Base-by-base conservation (phyloP, 1,140 invertebrate species). In the Andrena cerasifolii region DNA sequence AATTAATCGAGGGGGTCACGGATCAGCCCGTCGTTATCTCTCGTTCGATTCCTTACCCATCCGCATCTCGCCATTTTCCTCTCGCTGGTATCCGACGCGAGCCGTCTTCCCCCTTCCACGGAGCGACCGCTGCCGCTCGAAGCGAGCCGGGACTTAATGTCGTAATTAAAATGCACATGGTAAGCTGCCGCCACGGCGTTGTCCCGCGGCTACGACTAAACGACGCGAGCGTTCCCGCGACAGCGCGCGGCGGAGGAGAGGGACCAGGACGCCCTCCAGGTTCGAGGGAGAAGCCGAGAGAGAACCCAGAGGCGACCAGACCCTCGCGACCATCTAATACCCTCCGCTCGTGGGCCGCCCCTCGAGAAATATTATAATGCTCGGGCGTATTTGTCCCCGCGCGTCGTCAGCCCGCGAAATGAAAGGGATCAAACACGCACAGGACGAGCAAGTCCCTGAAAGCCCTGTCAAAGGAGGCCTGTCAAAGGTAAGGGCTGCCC, bases 81-180 rank as follows among this genome's bases (percentile, higher is more conserved):
- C 31, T 49, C 45, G 28, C 26, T 28, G 4, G 58, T 54, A 24
- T 33, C 67, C 36, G 28, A 31, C 51, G 40, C 21, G 1, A 71
- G 12, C n/a, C 66, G 49, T 56, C 63, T 47, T 56, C 71, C 40
- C 62, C 28, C 31, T 61, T 45, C 53, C 45, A 28, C 24, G 24
- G 45, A 51, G 49, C 58, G 58, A 68, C 58, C 75, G 65, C 47
- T 63, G 71, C 78, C 63, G 47, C 67, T 62, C 84, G 76, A 70
- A 85, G 81, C 82, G 68, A 84, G 70, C 67, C 78, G 78, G 84
- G 85, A 86, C 83, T 89, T 90, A 89, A 90, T 90, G 83, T 87
- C 83, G 88, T 84, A 90, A 89, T 90, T 89, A 90, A 89, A 90
- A 90, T 90, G 87, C 88, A 89, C 88, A 86, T 79, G 84, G 85